Evolutionary conservation across 2,888 invertebrate species (phyloP).

Genomic region (Polydesmus complanatus): DNA sequence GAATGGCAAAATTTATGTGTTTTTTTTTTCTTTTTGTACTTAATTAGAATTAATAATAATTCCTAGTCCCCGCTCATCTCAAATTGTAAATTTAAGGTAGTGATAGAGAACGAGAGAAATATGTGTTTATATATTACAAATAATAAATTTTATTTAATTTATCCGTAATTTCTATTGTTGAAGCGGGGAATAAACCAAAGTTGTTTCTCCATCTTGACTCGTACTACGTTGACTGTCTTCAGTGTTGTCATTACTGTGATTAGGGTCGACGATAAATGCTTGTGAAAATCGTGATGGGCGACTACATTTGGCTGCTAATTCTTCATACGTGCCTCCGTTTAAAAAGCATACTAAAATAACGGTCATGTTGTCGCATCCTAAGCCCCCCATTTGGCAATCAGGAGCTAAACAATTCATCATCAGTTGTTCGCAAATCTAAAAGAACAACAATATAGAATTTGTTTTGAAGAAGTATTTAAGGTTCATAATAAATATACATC

Average conservation of each 20-base stretch:
- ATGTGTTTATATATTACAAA: background rate
- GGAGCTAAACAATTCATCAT: constrained; percentile 92
- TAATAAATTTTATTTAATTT: background rate
- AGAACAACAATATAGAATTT: background rate
- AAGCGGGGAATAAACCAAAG: background rate
- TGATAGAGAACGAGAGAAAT: too few species aligned
- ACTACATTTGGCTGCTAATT: constrained; percentile 30
- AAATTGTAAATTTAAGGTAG: too few species aligned
- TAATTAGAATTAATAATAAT: too few species aligned
- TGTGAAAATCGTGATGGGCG: constrained; percentile 12
- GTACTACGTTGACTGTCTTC: background rate
- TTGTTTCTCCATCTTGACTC: background rate
- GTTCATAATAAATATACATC: constrained; percentile 34
- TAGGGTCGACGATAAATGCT: background rate
- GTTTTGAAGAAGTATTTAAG: background rate
- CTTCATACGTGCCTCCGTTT: constrained; percentile 34
- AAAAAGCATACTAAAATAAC: constrained; percentile 74
- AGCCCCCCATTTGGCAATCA: constrained; percentile 89
- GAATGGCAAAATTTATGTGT: too few species aligned
- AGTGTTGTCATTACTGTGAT: background rate
- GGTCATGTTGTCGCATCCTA: constrained; percentile 99
- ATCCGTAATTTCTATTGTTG: too few species aligned
- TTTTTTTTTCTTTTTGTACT: too few species aligned
- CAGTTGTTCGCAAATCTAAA: constrained; percentile 81
- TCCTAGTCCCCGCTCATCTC: too few species aligned